Conservation (phyloP, 2,888 invertebrate genomes). For the Sarcophaga variegata region DNA sequence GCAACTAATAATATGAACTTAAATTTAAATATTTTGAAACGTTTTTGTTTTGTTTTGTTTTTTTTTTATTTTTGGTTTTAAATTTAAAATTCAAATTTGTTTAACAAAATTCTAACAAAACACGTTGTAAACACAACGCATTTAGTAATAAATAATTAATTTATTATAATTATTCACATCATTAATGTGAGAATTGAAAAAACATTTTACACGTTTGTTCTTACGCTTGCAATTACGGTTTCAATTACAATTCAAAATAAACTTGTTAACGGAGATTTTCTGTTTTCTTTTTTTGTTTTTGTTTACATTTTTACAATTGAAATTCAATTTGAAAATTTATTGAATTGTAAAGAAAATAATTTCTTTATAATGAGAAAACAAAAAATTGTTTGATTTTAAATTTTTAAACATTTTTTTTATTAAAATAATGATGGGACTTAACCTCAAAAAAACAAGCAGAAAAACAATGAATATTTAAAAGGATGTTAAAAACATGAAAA, state of each 20-base stretch:
- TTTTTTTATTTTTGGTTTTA: neutral
- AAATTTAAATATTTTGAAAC: slow-evolving; percentile 29
- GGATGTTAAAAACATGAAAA: neutral
- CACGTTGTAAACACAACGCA: slow-evolving; percentile 19
- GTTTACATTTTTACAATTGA: neutral
- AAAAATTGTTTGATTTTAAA: neutral
- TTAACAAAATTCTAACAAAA: slow-evolving; percentile 39
- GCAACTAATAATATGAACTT: slow-evolving; percentile 24
- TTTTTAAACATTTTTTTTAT: slow-evolving; percentile 19
- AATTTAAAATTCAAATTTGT: neutral
- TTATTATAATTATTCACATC: slow-evolving; percentile 6
- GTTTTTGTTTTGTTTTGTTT: neutral
- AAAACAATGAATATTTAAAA: neutral
- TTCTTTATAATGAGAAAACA: neutral
- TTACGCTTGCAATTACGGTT: slow-evolving; percentile 26
- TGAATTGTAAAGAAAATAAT: neutral
- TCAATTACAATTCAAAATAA: slow-evolving; percentile 12
- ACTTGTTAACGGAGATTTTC: neutral
- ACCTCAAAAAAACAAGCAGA: neutral
- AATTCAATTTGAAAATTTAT: too few species aligned
- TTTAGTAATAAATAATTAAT: neutral
- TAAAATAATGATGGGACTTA: slow-evolving; percentile 25
- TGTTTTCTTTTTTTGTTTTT: neutral
- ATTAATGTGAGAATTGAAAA: slow-evolving; percentile 43
- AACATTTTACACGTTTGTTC: slow-evolving; percentile 29